A percentile compares a stretch with the other conserved stretches of the same genome.
These are phyloP conservation scores for Zaprionus nigranus DNA, from an alignment of 1,140 invertebrate species.

Conservation along the genomic window DNA sequence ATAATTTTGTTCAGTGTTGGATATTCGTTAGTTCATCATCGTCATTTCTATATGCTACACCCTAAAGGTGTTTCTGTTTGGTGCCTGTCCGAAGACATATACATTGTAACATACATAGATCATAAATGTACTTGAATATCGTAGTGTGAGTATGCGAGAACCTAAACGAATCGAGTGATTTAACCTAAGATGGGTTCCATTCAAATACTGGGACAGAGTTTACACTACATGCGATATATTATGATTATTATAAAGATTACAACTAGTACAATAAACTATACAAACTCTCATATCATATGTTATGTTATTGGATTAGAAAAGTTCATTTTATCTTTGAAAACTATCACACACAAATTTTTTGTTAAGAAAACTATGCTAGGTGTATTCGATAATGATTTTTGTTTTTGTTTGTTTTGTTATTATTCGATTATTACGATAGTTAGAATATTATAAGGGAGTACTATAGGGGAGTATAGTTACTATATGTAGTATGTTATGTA, in stretches of 20 bases:
- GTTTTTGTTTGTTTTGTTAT: conserved; percentile 15
- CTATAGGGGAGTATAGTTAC: conserved; percentile 2
- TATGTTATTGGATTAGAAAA: conserved; percentile 41
- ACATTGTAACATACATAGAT: conserved; percentile 48
- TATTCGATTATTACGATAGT: conserved; percentile 8
- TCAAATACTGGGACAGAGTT: conserved; percentile 26
- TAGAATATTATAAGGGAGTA: conserved; percentile 21
- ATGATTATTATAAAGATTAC: neutral
- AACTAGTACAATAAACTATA: neutral
- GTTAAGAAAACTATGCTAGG: conserved; percentile 53
- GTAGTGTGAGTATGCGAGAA: conserved; percentile 11
- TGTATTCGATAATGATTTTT: conserved; percentile 45
- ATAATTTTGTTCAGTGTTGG: conserved; percentile 46
- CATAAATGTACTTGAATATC: conserved; percentile 46
- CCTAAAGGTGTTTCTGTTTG: conserved; percentile 69
- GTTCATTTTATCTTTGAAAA: conserved; percentile 67
- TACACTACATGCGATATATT: neutral
- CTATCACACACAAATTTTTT: conserved; percentile 76
- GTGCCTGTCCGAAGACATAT: conserved; percentile 61
- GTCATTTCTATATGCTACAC: conserved; percentile 57
- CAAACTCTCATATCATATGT: conserved; percentile 29
- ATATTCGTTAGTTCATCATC: conserved; percentile 10
- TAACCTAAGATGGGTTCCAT: neutral
- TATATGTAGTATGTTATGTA: neutral
- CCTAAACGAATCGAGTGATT: neutral